Evolutionary conservation across 2,888 invertebrate species (phyloP), one percentile per base, ranked within the genome.

Genomic region (Monopis laevigella): DNA sequence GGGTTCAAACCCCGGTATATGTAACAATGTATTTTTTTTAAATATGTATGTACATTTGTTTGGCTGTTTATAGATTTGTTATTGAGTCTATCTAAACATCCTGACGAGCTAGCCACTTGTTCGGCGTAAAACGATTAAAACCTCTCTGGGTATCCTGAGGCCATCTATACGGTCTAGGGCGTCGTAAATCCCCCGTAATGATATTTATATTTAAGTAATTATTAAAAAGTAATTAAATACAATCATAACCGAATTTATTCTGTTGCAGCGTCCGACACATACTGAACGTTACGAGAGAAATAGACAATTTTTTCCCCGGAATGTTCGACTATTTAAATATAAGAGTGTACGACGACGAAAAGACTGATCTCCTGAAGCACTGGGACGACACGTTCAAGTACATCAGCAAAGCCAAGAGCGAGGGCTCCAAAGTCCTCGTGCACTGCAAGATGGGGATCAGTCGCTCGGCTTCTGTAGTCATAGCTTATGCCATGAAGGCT

Each of bases 391-490:
- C 98, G 39, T 97, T 90, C 81, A 94, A 93, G 67, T 99, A 98
- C 80, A 98, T 99, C 62, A 89, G 90, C 50, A 90, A 92, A 71
- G 98, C 97, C 41, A 89, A 88, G 67, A 88, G 90, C 55, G 89
- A 91, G 58, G 93, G 93, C 42, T 94, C 93, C 43, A 96, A 96
- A 75, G 96, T 97, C 43, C 82, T 99, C 55, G 98, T 99, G 39
- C 98, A 99, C 71, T 99, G 99, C 73, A 98, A 98, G 82, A 98
- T 98, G 96, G 99, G 99, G 16, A 94, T 99, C 46, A 98, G 97
- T 67, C 85, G 98, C 49, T 98, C 98, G 16, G 98, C 98, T 3
- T 97, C 97, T 2, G 98, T 98, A 17, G 98, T 98, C 17, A 96
- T 98, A 58, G 98, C 98, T 0, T 98, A 96, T 75, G 93, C 96